A percentile compares a stretch with the other conserved stretches of the same genome.
Conservation (phyloP, 2,888 invertebrate genomes). For the Phanerotoma sp. region DNA sequence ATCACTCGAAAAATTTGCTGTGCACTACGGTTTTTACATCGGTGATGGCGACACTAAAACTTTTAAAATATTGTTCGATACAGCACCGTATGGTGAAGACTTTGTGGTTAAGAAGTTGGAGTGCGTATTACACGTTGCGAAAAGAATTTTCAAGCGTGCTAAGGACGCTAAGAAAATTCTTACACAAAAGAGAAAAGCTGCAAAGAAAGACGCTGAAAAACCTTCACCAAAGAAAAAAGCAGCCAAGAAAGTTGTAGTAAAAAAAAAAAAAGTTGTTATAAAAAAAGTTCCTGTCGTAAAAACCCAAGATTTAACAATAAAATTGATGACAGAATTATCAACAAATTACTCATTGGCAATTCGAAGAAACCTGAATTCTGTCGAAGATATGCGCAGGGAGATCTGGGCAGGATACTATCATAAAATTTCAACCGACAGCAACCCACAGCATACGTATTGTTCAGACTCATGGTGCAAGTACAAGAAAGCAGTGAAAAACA, state of each 20-base stretch:
- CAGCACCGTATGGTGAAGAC: slow-evolving; percentile 22
- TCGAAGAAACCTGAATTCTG: slow-evolving; percentile 19
- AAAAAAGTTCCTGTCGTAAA: slow-evolving; percentile 26
- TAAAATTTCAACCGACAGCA: slow-evolving; percentile 30
- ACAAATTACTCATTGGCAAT: slow-evolving; percentile 20
- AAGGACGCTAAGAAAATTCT: slow-evolving; percentile 24
- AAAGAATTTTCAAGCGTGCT: slow-evolving; percentile 19
- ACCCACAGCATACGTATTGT: too few relatives aligned
- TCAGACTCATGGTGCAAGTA: too few relatives aligned
- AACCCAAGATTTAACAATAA: slow-evolving; percentile 22
- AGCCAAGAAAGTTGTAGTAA: slow-evolving; percentile 16
- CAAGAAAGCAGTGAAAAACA: too few relatives aligned
- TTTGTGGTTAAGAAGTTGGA: slow-evolving; percentile 18
- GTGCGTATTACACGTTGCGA: too few relatives aligned
- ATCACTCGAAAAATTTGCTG: slow-evolving; percentile 23
- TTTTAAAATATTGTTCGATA: slow-evolving; percentile 24
- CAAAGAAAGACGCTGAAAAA: slow-evolving; percentile 19
- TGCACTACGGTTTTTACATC: slow-evolving; percentile 29
- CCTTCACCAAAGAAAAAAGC: slow-evolving; percentile 17
- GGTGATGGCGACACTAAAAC: slow-evolving; percentile 35
- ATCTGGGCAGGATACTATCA: slow-evolving; percentile 33
- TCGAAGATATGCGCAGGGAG: slow-evolving; percentile 31
- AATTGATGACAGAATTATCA: neutral
- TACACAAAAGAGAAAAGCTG: slow-evolving; percentile 24
- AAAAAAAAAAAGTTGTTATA: slow-evolving; percentile 18